Percentiles rank a stretch among this genome's conserved stretches.
Conservation (phyloP, 2,888 invertebrate species). For the Cheilosia vulpina region DNA sequence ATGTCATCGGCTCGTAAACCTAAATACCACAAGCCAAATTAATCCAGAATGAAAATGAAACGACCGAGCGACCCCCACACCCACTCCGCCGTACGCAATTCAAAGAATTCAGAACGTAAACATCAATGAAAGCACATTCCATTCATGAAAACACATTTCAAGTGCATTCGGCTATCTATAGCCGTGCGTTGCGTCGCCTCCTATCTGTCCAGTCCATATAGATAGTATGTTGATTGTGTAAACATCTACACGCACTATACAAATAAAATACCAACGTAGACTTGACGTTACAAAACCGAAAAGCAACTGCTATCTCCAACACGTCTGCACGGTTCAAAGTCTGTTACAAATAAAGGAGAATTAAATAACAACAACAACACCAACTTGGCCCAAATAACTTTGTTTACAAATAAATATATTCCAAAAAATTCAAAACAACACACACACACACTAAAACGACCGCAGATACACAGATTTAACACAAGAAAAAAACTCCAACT, state of each 20-base stretch:
- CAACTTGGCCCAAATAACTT: conserved; percentile 65
- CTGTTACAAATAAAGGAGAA: conserved; percentile 58
- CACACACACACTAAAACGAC: background rate
- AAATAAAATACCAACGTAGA: conserved; percentile 26
- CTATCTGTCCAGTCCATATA: conserved; percentile 43
- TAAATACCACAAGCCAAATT: conserved; percentile 41
- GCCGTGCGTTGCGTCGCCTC: background rate
- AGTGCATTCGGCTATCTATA: conserved; percentile 47
- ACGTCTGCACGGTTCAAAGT: conserved; percentile 21
- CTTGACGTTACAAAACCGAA: conserved; percentile 36
- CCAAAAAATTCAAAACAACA: conserved; percentile 56
- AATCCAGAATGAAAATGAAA: conserved; percentile 41
- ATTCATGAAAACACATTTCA: conserved; percentile 67
- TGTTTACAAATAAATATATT: conserved; percentile 65
- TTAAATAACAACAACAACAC: conserved; percentile 49
- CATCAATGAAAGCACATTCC: conserved; percentile 71
- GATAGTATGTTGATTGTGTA: conserved; percentile 43
- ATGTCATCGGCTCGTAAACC: conserved; percentile 39
- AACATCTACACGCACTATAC: conserved; percentile 32
- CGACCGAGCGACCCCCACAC: background rate
- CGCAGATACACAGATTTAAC: conserved; percentile 20
- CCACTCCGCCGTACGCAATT: background rate
- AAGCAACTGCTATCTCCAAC: conserved; percentile 11
- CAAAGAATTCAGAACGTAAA: conserved; percentile 66
- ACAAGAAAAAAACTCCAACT: conserved; percentile 36